These are phyloP conservation scores for Magallana nippona DNA, from an alignment of 2,888 invertebrate species.

Conservation along the genomic window DNA sequence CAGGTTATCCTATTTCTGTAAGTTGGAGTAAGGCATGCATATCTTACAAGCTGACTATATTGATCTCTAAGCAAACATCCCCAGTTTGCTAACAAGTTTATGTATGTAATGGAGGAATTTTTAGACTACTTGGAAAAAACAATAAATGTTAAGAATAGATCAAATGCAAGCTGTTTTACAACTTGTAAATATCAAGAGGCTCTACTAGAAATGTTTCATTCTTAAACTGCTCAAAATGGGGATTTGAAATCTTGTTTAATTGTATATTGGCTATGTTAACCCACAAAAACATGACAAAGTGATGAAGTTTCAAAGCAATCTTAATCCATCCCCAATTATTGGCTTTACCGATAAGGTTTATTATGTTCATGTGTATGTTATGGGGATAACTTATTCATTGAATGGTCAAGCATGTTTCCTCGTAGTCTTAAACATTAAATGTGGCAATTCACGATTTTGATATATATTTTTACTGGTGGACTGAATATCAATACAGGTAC, in stretches of 20 bases:
- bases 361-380: constrained; percentile 13
- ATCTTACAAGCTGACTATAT: background rate
- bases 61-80: background rate
- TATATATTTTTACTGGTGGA: background rate
- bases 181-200: background rate
- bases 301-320: background rate
- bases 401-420: constrained; percentile 5
- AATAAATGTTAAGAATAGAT: background rate
- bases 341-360: background rate
- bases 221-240: background rate
- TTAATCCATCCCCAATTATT: constrained; percentile 13
- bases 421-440: background rate
- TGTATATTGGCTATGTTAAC: constrained; percentile 2
- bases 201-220: background rate
- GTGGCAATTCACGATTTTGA: background rate
- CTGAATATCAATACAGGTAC: background rate
- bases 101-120: background rate
- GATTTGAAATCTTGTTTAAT: background rate
- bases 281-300: background rate
- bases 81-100: background rate
- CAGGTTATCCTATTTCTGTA: background rate
- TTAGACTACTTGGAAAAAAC: background rate
- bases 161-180: background rate
- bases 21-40: constrained; percentile 9
- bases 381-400: background rate